Base-by-base conservation (phyloP, 2,113 vertebrate species). In the Eudyptes chrysolophus region DNA sequence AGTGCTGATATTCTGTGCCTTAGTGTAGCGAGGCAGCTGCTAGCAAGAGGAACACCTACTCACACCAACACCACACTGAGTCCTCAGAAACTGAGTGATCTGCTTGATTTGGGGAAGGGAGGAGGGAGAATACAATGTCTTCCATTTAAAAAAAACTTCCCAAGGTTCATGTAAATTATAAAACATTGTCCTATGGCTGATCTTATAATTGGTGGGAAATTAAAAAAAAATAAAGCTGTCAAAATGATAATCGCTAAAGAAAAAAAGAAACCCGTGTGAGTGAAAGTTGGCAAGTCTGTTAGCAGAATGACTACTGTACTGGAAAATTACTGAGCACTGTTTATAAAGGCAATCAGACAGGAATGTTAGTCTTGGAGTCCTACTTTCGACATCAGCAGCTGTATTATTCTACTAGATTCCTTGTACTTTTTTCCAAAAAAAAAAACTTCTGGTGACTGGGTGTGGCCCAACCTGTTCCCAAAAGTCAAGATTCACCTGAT, bases 281-380 rank as follows among this genome's bases (percentile, higher is more conserved):
- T 65, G 79, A 94, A 97, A 96, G 89, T 84, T 77, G 77, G 94
- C 97, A 95, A 96, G 87, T 87, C 87, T 96, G 77, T 91, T 88
- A 97, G 96, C 90, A 97, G 92, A 82, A 96, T 96, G 97, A 96
- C 98, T 98, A 97, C 98, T 98, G 97, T 97, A 97, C 98, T 98
- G 98, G 98, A 98, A 98, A 98, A 98, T 98, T 97, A 96, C 97
- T 95, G 92, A 85, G 88, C 97, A 88, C 90, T 96, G 91, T 97
- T 95, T 96, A 97, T 97, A 97, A 96, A 98, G 97, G 96, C 98
- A 96, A 96, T 96, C 97, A 84, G 84, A 94, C 95, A 91, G 94
- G 98, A 98, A 97, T 98, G 98, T 98, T 98, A 96, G 97, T 98
- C 96, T 98, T 98, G 97, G 97, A 98, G 92, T 95, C 70, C 90